phyloP scores from a whole-genome alignment of 1,140 invertebrate genomes.

The Cotesia chilonis region DNA sequence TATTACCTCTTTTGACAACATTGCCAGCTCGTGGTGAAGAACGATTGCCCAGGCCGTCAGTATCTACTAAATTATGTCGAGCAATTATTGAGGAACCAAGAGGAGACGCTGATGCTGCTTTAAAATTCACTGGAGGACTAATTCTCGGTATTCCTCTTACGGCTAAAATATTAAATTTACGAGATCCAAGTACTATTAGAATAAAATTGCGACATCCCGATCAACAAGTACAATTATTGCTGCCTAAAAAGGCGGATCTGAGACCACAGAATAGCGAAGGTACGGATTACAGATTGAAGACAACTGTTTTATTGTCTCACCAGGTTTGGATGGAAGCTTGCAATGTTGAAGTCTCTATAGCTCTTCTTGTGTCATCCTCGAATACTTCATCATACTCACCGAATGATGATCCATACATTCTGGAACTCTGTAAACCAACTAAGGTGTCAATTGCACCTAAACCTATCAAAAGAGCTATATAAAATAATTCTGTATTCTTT shows the following conservation, averaged over 20 bases:
- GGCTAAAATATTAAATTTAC: conserved; percentile 84
- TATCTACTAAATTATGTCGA: conserved; percentile 67
- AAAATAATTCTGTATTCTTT: conserved; percentile 48
- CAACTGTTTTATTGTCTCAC: conserved; percentile 88
- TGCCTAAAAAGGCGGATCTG: conserved; percentile 78
- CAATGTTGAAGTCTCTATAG: conserved; percentile 86
- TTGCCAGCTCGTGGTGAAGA: conserved; percentile 57
- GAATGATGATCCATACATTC: conserved; percentile 71
- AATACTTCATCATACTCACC: conserved; percentile 63
- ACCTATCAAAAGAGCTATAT: conserved; percentile 84
- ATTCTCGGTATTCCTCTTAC: conserved; percentile 86
- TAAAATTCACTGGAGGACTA: conserved; percentile 94
- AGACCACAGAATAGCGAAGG: conserved; percentile 62
- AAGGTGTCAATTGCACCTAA: conserved; percentile 90
- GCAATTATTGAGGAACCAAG: conserved; percentile 87
- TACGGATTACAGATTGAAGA: conserved; percentile 80
- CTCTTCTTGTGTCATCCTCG: conserved; percentile 79
- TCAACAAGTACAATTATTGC: conserved; percentile 83
- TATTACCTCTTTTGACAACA: conserved; percentile 79
- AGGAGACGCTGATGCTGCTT: conserved; percentile 80
- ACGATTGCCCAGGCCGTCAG: conserved; percentile 59
- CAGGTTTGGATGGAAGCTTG: conserved; percentile 90
- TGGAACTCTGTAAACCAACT: conserved; percentile 89
- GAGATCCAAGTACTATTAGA: conserved; percentile 76
- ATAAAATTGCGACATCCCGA: conserved; percentile 93